A percentile compares a stretch with the other conserved stretches of the same genome.
phyloP scores from a whole-genome alignment of 1,140 invertebrate genomes.

The Platyscapa corneri region DNA sequence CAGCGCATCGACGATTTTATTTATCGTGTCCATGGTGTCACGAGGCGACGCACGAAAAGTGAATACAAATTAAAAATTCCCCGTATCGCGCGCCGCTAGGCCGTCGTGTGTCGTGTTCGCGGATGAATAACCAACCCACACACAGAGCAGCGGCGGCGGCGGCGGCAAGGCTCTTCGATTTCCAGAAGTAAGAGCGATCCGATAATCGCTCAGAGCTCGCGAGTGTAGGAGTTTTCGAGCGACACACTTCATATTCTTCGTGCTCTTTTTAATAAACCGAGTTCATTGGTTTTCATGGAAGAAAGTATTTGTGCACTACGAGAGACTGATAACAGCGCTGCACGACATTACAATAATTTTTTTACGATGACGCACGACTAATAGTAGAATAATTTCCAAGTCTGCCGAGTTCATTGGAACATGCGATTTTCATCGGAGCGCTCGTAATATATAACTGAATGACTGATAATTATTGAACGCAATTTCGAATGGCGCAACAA shows the following conservation, averaged over 20 bases:
- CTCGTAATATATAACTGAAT: no score
- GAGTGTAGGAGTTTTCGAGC: neutral
- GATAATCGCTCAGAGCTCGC: conserved; percentile 1
- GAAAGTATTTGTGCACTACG: neutral
- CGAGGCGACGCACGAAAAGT: neutral
- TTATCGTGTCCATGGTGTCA: neutral
- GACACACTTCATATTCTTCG: neutral
- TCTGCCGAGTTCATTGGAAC: neutral
- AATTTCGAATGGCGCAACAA: no score
- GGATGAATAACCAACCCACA: conserved; percentile 6
- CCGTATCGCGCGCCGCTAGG: neutral
- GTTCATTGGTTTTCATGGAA: neutral
- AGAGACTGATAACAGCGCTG: neutral
- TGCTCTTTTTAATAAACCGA: neutral
- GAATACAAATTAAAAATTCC: neutral
- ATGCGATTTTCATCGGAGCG: neutral
- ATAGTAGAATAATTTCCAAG: neutral
- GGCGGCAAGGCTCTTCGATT: neutral
- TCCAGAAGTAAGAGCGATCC: neutral
- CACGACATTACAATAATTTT: neutral
- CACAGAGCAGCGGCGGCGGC: no score
- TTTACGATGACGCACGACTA: neutral
- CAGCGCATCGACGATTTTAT: neutral
- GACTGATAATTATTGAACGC: no score
- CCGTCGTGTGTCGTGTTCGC: neutral